Evolutionary conservation across 2,113 vertebrate genomes (phyloP), one percentile per base, ranked within the genome.

Genomic region (Pelvicachromis taeniatus): DNA sequence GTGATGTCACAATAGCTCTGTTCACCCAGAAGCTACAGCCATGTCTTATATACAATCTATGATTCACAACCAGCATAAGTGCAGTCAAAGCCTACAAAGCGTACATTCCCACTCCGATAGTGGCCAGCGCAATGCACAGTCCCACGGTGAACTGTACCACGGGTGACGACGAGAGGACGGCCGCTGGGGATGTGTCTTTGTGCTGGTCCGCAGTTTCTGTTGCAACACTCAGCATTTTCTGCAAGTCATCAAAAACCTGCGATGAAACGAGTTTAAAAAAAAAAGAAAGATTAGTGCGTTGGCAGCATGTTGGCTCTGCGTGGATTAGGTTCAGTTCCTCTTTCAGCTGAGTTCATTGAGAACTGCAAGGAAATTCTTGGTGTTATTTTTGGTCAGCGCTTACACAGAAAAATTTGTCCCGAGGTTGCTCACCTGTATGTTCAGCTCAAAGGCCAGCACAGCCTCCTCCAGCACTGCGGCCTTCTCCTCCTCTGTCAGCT

Each of bases 381-480:
- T 21, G 5, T 13, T 2, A 21, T 21, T 17, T 14, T 7, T 23
- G 4, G 14, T 26, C 21, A 63, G 26, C 4, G 26, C 23, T 50
- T 31, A 9, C 26, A 33, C 6, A 19, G 19, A 13, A 6, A 40
- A 55, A 7, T 10, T 16, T 2, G 0, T 6, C 23, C 53, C 48
- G n/a, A 50, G 26, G 16, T 42, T 9, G 7, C 78, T 91, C 79
- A 95, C 95, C 96, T 96, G 93, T 95, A 98, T 96, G 95, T 96
- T 96, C n/a, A 92, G 70, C 83, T 95, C 89, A 68, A 99, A 99
- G 2, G 97, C 96, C 0, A 68, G 87, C 89, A 97, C 96, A 6
- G 97, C 98, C 91, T 99, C 98, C 9, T 97, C 91, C 83, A 97
- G 88, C 82, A 98, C 94, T 26, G 89, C 95, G 26, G 38, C 81